phyloP scores from a whole-genome alignment of 37 sponge, comb jelly and placozoan species.

The Aphrocallistes beatrix region DNA sequence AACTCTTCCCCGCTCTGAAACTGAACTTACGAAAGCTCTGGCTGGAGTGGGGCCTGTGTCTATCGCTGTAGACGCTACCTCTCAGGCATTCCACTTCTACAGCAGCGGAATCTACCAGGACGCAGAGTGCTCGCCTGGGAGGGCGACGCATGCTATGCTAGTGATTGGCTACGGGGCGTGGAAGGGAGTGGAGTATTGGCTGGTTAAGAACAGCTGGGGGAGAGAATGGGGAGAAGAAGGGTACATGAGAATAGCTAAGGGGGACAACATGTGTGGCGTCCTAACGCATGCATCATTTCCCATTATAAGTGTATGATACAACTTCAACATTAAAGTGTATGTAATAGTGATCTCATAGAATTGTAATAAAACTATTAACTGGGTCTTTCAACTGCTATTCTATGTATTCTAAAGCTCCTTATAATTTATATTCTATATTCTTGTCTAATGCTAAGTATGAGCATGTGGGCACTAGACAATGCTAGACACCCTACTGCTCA shows the following conservation, averaged over 20 bases:
- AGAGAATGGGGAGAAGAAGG: not conserved
- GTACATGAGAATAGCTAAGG: not conserved
- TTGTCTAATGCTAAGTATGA: too few relatives aligned
- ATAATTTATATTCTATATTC: too few relatives aligned
- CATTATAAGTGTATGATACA: not conserved
- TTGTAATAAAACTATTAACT: too few relatives aligned
- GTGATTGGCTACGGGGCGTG: constrained; percentile 21
- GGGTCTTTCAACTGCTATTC: too few relatives aligned
- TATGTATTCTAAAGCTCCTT: too few relatives aligned
- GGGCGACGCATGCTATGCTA: constrained; percentile 10
- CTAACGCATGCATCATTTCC: not conserved
- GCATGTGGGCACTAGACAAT: too few relatives aligned
- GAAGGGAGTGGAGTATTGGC: constrained; percentile 20
- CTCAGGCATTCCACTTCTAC: not conserved
- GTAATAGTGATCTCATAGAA: too few relatives aligned
- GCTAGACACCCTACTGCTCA: too few relatives aligned
- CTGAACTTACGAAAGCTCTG: not conserved
- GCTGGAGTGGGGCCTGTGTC: constrained; percentile 2
- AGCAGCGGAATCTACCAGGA: constrained; percentile 20
- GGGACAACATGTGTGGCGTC: not conserved
- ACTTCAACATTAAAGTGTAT: too few relatives aligned
- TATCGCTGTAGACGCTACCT: constrained; percentile 5
- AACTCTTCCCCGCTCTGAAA: not conserved
- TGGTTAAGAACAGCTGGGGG: constrained; percentile 27
- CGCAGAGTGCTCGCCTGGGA: not conserved